A percentile compares a stretch with the other conserved stretches of the same genome.
phyloP scores from a whole-genome alignment of 2,797 vertebrate genomes.

The Platyrinchus mystaceus region DNA sequence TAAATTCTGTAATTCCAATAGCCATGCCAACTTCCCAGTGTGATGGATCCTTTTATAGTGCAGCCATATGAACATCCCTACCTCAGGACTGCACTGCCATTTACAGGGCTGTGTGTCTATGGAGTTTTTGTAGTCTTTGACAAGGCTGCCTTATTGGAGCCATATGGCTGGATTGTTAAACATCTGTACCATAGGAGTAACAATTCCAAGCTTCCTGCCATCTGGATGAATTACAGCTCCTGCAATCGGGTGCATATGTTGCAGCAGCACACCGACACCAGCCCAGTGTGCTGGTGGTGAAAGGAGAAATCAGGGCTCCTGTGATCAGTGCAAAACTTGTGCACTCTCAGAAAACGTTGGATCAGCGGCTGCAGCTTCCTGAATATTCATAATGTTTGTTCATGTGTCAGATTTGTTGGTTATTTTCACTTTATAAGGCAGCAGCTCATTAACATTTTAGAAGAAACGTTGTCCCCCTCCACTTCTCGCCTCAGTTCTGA shows the following conservation, averaged over 20 bases:
- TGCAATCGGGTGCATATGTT: slow-evolving; percentile 19
- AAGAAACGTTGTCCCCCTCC: neutral
- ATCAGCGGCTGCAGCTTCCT: neutral
- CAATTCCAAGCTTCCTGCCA: slow-evolving; percentile 63
- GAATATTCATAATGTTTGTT: slow-evolving; percentile 25
- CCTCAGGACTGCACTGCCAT: neutral
- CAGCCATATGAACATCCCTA: neutral
- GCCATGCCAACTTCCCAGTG: neutral
- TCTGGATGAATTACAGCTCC: slow-evolving; percentile 68
- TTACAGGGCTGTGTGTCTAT: neutral
- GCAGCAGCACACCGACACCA: neutral
- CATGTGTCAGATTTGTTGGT: slow-evolving; percentile 5
- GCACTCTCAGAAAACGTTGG: neutral
- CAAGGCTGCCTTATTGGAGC: slow-evolving; percentile 44
- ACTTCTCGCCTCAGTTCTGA: neutral
- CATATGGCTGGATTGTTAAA: slow-evolving; percentile 73
- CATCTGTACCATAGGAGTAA: slow-evolving; percentile 71
- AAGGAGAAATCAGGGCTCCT: neutral
- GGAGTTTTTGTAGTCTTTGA: slow-evolving; percentile 30
- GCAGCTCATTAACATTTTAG: slow-evolving; percentile 18
- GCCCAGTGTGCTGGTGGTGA: neutral
- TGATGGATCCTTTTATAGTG: neutral
- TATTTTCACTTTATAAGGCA: neutral
- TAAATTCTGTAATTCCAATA: neutral
- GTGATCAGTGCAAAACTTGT: slow-evolving; percentile 12